Evolutionary conservation across 1,140 invertebrate genomes (phyloP).

Genomic region (Wasmannia auropunctata): DNA sequence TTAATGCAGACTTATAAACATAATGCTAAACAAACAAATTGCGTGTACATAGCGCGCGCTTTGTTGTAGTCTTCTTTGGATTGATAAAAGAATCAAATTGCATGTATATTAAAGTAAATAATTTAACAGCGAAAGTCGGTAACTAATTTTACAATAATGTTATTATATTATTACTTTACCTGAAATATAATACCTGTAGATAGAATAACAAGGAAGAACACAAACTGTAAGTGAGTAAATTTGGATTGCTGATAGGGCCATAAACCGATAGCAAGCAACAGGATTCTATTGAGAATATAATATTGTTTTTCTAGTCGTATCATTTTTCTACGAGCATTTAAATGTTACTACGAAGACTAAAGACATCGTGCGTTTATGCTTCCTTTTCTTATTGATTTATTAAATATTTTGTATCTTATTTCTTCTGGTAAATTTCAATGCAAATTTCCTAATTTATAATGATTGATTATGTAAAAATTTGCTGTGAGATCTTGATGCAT

Average conservation of each 20-base stretch:
- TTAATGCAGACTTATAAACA: too few species aligned
- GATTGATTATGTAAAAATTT: neutral
- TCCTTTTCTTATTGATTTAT: neutral
- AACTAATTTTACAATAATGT: neutral
- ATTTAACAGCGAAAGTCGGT: too few species aligned
- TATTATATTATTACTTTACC: neutral
- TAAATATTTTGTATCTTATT: neutral
- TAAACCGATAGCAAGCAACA: neutral
- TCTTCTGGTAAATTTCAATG: neutral
- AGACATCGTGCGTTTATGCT: neutral
- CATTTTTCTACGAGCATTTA: neutral
- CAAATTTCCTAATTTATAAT: neutral
- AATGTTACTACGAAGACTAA: neutral
- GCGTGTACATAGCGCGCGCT: too few species aligned
- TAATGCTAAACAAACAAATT: too few species aligned
- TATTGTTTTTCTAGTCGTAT: neutral
- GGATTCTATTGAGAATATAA: neutral
- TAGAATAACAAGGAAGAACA: neutral
- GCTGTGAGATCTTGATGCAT: neutral
- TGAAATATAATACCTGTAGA: neutral
- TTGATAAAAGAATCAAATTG: too few species aligned
- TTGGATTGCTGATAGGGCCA: constrained; percentile 21
- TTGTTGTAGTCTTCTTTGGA: too few species aligned
- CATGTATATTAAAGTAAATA: too few species aligned
- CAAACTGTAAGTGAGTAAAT: neutral